These are phyloP conservation scores for Antedon mediterranea DNA, from an alignment of 53 echinoderm and acorn worm genomes.

Conservation along the genomic window DNA sequence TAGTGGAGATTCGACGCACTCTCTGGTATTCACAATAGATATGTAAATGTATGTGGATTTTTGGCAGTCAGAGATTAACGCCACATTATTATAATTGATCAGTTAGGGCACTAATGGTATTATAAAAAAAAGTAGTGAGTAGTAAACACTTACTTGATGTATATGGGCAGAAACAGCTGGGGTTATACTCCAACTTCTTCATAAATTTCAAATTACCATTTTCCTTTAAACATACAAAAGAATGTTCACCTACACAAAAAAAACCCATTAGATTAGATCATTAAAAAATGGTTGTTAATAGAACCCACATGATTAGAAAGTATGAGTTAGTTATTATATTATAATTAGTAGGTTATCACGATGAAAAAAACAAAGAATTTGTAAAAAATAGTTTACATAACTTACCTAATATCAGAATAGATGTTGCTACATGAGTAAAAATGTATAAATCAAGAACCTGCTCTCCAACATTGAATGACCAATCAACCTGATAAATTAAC, in stretches of 20 bases:
- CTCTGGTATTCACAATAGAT: no score
- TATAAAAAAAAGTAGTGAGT: no score
- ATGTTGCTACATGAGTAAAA: slow-evolving; percentile 42
- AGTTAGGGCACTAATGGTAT: no score
- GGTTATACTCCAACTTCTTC: slow-evolving; percentile 91
- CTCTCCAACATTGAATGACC: slow-evolving; percentile 74
- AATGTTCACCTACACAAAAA: slow-evolving; percentile 47
- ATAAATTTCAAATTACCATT: slow-evolving; percentile 73
- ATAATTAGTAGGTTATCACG: no score
- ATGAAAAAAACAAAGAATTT: background rate
- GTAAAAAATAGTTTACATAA: background rate
- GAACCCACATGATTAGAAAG: no score
- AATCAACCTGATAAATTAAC: slow-evolving; percentile 55
- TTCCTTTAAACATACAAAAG: slow-evolving; percentile 76
- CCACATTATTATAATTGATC: no score
- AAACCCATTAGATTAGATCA: no score
- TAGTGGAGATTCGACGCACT: no score
- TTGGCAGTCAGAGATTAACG: no score
- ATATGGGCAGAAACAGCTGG: slow-evolving; percentile 75
- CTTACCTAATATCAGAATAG: slow-evolving; percentile 70
- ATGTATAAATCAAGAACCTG: slow-evolving; percentile 51
- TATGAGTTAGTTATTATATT: no score
- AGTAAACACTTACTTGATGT: slow-evolving; percentile 54
- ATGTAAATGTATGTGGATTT: no score
- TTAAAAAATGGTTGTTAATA: no score